Evolutionary conservation across 2,888 invertebrate species (phyloP).

Genomic region (Rhagophthalmus giganteus): DNA sequence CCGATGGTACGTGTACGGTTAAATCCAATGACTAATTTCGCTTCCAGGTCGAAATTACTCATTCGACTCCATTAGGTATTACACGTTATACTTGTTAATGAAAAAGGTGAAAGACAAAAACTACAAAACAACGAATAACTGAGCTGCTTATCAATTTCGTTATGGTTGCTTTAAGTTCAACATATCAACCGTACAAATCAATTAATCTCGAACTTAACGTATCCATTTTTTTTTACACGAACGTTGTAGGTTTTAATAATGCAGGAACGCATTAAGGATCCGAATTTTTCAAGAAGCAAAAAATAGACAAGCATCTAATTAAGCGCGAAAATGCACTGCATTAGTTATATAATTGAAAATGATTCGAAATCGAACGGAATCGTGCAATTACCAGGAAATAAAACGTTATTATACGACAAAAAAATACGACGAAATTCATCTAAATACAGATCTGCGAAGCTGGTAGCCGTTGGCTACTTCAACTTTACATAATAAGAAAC

Average conservation of each 20-base stretch:
- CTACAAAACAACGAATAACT: not conserved
- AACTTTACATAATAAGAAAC: conserved; percentile 15
- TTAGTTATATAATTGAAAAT: too few relatives aligned
- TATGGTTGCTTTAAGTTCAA: conserved; percentile 31
- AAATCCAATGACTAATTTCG: conserved; percentile 12
- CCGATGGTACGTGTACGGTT: too few relatives aligned
- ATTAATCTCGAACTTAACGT: conserved; percentile 39
- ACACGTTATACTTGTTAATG: not conserved
- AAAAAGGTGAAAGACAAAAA: not conserved
- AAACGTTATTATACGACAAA: too few relatives aligned
- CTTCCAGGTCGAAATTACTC: conserved; percentile 8
- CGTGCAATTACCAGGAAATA: too few relatives aligned
- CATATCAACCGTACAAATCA: conserved; percentile 34
- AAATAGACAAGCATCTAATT: too few relatives aligned
- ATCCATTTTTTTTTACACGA: conserved; percentile 29
- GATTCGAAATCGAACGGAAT: too few relatives aligned
- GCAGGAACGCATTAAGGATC: conserved; percentile 13
- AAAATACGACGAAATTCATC: too few relatives aligned
- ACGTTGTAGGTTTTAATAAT: conserved; percentile 4
- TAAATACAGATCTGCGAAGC: conserved; percentile 13
- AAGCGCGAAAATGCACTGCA: too few relatives aligned
- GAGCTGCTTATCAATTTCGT: conserved; percentile 28
- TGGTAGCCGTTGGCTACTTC: conserved; percentile 18
- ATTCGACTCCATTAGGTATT: not conserved
- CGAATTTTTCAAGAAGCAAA: too few relatives aligned